Base-by-base conservation (phyloP, 2,888 invertebrate genomes). In the Apamea monoglypha region DNA sequence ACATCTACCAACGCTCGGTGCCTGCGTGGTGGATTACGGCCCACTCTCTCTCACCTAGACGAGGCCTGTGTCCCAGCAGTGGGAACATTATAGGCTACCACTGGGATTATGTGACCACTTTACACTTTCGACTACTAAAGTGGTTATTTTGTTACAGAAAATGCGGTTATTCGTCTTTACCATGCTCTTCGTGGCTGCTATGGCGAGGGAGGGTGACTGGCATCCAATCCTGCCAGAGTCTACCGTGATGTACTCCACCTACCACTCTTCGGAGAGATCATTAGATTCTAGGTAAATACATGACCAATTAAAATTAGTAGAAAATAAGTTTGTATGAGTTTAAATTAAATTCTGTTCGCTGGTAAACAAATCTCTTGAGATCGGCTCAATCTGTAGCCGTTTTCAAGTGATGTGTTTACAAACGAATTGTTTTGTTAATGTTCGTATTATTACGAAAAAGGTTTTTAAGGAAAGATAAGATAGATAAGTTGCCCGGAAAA, bases 141-240 rank as follows among this genome's bases (percentile, higher is more conserved):
- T 1, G 61, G 59, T 76, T 77, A 72, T 79, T 78, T 92, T 91
- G 89, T 94, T 94, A 21, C 94, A 96, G 96, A 94, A 77, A 83
- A 96, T 96, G 96, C 92, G 92, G 84, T 74, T 93, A 82, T 66
- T 96, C 14, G 72, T 94, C 14, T 70, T 95, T 36, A 90, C 93
- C 77, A 91, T 92, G 77, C 87, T 96, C 59, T 72, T 93, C 61
- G 93, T 93, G 82, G 91, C 91, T 21, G 91, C 91, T 1, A 83
- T 92, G 74, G 94, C 94, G 40, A 91, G 93, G 64, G 96, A 96
- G 64, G 93, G 93, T 63, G 96, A 96, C 69, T 97, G 97, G 97
- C 97, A 97, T 67, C 97, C 97, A 0, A 94, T 97, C n/a, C 87
- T 95, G 3, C 95, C 96, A 3, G 95, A 95, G 61, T 85, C 96